A percentile compares a stretch with the other conserved stretches of the same genome.
Evolutionary conservation across 2,113 vertebrate species (phyloP).

Genomic region (Strigops habroptila): DNA sequence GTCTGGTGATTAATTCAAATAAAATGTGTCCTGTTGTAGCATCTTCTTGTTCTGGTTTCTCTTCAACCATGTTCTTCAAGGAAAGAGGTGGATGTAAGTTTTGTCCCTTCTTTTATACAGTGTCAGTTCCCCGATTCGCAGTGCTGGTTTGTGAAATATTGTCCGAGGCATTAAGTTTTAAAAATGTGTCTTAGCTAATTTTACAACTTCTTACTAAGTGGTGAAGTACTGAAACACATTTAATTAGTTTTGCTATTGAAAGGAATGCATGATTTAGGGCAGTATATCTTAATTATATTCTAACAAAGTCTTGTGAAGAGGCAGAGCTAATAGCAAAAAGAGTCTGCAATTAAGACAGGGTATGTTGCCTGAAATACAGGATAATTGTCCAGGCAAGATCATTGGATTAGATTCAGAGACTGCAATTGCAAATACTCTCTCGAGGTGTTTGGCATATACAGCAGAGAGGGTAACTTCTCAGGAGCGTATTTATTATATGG

Average conservation of each 20-base stretch:
- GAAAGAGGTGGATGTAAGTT: background rate
- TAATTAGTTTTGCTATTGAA: background rate
- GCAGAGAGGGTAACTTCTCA: background rate
- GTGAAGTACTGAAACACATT: background rate
- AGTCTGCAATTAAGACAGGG: conserved; percentile 35
- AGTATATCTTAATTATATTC: conserved; percentile 32
- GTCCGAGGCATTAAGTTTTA: background rate
- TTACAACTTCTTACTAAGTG: background rate
- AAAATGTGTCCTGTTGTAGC: background rate
- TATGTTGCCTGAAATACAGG: conserved; percentile 30
- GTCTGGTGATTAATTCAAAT: background rate
- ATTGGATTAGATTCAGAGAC: background rate
- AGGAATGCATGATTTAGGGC: background rate
- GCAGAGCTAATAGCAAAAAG: conserved; percentile 26
- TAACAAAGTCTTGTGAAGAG: conserved; percentile 11
- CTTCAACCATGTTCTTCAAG: background rate
- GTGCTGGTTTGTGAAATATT: background rate
- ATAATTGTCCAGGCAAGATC: conserved; percentile 14
- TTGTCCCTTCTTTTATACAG: background rate
- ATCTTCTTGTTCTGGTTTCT: background rate
- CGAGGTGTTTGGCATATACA: background rate
- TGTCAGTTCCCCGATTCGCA: background rate
- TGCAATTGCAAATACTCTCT: background rate
- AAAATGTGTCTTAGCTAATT: background rate
- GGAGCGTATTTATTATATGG: background rate